Evolutionary conservation across 2,797 vertebrate species (phyloP).

Genomic region (Vipera latastei): DNA sequence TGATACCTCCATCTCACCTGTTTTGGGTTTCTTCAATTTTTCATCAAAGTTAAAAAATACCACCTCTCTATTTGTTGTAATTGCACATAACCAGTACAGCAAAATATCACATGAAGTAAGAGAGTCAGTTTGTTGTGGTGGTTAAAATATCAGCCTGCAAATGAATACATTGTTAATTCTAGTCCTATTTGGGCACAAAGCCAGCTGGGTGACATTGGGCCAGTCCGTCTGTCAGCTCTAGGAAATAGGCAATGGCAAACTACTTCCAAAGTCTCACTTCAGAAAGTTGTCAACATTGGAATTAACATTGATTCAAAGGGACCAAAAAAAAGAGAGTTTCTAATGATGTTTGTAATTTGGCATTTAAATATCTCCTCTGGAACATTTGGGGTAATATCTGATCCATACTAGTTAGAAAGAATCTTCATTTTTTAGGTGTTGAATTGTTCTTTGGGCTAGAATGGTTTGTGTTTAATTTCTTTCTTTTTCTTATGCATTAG

Average conservation of each 20-base stretch:
- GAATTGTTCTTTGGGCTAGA: constrained; percentile 1
- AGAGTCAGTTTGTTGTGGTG: background rate
- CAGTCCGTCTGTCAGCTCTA: background rate
- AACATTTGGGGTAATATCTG: constrained; percentile 3
- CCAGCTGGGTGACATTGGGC: background rate
- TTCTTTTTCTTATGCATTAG: constrained; percentile 8
- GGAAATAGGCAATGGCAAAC: background rate
- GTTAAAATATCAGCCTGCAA: background rate
- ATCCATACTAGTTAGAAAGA: background rate
- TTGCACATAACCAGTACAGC: constrained; percentile 53
- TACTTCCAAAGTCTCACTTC: background rate
- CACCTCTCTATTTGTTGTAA: constrained; percentile 32
- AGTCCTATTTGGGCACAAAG: background rate
- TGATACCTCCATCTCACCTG: background rate
- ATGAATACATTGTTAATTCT: background rate
- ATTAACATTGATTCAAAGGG: background rate
- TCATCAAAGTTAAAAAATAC: constrained; percentile 29
- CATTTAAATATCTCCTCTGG: constrained; percentile 32
- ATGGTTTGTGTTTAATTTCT: background rate
- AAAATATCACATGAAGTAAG: constrained; percentile 26
- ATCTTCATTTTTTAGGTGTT: background rate
- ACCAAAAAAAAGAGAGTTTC: background rate
- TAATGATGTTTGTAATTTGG: background rate
- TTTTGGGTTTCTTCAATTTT: background rate
- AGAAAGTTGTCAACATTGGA: background rate